These are phyloP conservation scores for Drosophila arizonae DNA, from an alignment of 1,140 invertebrate species.

Conservation along the genomic window DNA sequence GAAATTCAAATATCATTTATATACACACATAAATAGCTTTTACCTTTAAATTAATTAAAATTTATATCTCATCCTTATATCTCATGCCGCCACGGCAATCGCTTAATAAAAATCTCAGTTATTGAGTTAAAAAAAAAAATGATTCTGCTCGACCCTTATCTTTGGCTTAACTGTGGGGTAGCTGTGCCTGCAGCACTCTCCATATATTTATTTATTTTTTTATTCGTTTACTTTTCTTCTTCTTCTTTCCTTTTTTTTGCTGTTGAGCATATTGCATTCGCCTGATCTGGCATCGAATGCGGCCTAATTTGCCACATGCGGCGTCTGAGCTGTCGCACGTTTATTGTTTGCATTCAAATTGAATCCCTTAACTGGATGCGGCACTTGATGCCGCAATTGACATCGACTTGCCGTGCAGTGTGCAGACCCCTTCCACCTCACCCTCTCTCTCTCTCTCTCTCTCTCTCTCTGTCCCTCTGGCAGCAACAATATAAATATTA, in stretches of 20 bases:
- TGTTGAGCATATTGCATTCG: slow-evolving; percentile 3
- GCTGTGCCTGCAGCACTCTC: not conserved
- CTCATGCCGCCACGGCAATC: too few relatives aligned
- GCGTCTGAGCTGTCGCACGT: slow-evolving; percentile 44
- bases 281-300: slow-evolving; percentile 50
- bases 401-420: slow-evolving; percentile 24
- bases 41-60: too few relatives aligned
- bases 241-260: not conserved
- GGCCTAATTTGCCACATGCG: slow-evolving; percentile 76
- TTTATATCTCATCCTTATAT: too few relatives aligned
- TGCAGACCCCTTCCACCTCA: not conserved
- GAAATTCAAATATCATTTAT: too few relatives aligned
- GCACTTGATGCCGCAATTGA: slow-evolving; percentile 60
- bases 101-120: too few relatives aligned
- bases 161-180: not conserved
- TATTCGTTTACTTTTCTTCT: not conserved
- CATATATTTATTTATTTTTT: not conserved
- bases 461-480: not conserved
- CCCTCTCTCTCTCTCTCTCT: not conserved
- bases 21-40: too few relatives aligned
- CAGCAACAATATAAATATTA: slow-evolving; percentile 78
- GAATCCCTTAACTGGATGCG: slow-evolving; percentile 47
- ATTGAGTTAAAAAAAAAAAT: too few relatives aligned
- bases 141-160: not conserved
- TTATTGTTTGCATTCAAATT: slow-evolving; percentile 47